Evolutionary conservation across 2,113 vertebrate species (phyloP).

Genomic region (Perccottus glenii): DNA sequence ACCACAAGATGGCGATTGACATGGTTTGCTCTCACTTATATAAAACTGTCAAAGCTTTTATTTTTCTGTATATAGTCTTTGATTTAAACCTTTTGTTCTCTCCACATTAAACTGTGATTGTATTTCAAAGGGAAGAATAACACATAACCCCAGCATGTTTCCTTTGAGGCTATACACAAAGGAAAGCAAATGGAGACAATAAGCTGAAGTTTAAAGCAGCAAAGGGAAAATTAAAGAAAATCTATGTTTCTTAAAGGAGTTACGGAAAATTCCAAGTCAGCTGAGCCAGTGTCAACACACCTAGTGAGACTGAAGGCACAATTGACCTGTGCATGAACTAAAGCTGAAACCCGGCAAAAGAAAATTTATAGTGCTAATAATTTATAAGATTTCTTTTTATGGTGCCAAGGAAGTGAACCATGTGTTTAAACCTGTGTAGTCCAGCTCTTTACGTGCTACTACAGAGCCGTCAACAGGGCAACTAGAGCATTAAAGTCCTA

Average conservation of each 20-base stretch:
- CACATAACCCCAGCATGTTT: constrained; percentile 8
- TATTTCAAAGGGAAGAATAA: constrained; percentile 3
- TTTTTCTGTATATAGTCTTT: not conserved
- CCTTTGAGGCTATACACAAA: not conserved
- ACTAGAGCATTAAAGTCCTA: constrained; percentile 37
- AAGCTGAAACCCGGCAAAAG: constrained; percentile 22
- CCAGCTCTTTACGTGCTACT: constrained; percentile 19
- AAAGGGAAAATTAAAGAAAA: constrained; percentile 11
- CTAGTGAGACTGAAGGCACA: constrained; percentile 4
- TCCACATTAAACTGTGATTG: not conserved
- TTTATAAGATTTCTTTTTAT: constrained; percentile 26
- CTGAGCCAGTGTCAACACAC: constrained; percentile 24
- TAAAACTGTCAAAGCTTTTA: constrained; percentile 2
- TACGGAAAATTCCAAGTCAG: constrained; percentile 9
- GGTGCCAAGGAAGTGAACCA: constrained; percentile 13
- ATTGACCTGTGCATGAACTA: constrained; percentile 22
- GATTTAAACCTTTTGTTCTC: constrained; percentile 8
- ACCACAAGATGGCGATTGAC: not conserved
- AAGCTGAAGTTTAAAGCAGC: constrained; percentile 11
- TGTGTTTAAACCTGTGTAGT: not conserved
- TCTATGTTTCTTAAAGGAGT: constrained; percentile 15
- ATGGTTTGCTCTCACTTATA: not conserved
- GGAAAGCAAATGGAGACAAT: not conserved
- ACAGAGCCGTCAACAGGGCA: constrained; percentile 9
- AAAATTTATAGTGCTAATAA: constrained; percentile 17